These are phyloP conservation scores for Ligdia adustata DNA, from an alignment of 2,888 invertebrate species.

Conservation along the genomic window DNA sequence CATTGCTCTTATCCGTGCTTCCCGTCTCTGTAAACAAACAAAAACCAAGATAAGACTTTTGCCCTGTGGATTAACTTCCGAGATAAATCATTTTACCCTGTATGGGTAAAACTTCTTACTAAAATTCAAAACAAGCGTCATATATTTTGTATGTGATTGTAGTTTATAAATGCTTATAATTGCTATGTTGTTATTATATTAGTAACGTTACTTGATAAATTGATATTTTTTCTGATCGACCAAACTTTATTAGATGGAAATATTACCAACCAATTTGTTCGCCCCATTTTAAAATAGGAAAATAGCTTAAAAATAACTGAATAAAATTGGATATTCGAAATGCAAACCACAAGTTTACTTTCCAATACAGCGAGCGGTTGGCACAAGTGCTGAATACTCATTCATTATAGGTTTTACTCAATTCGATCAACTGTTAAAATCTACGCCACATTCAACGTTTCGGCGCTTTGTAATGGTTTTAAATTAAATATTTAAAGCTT, in stretches of 20 bases:
- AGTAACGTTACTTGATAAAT: no score
- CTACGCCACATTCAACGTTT: conserved; percentile 27
- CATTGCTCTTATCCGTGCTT: conserved; percentile 89
- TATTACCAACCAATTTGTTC: no score
- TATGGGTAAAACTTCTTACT: no score
- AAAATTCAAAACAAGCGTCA: no score
- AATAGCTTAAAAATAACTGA: neutral
- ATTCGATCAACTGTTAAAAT: conserved; percentile 34
- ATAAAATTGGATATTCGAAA: conserved; percentile 13
- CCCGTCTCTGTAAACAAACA: conserved; percentile 86
- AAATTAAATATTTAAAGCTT: conserved; percentile 15
- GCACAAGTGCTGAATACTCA: conserved; percentile 24
- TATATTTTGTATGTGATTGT: no score
- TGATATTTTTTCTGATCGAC: no score
- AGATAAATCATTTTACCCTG: no score
- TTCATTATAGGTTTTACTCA: conserved; percentile 30
- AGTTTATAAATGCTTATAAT: no score
- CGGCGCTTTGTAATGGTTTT: conserved; percentile 14
- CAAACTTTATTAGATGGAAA: no score
- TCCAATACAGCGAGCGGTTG: conserved; percentile 9
- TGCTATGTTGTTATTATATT: no score
- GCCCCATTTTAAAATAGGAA: neutral
- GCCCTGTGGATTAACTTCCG: no score
- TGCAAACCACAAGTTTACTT: conserved; percentile 4
- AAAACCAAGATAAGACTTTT: conserved; percentile 39